Evolutionary conservation across 2,888 invertebrate genomes (phyloP).

Genomic region (Anthrax anthrax): DNA sequence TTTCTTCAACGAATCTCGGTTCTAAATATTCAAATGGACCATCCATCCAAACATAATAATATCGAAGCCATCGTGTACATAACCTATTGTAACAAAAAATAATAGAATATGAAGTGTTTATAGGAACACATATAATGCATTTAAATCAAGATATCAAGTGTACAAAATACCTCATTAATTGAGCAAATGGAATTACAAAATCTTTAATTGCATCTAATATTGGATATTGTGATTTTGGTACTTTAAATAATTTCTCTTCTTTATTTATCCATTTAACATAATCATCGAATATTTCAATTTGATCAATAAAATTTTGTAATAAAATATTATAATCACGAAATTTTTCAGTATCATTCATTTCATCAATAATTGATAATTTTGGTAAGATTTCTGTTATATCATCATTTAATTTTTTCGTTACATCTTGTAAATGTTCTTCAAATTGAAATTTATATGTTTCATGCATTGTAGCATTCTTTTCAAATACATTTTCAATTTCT

Average conservation of each 20-base stretch:
- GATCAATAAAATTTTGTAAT: constrained; percentile 58
- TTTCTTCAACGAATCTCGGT: constrained; percentile 59
- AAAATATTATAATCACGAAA: constrained; percentile 67
- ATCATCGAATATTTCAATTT: constrained; percentile 59
- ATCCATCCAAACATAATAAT: constrained; percentile 79
- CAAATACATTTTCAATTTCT: constrained; percentile 67
- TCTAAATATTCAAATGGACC: constrained; percentile 82
- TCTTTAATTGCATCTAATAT: constrained; percentile 65
- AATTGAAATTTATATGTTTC: constrained; percentile 72
- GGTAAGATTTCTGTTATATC: constrained; percentile 60
- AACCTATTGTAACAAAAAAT: constrained; percentile 20
- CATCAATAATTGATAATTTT: constrained; percentile 60
- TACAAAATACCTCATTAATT: constrained; percentile 51
- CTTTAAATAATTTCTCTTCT: constrained; percentile 72
- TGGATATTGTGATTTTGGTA: constrained; percentile 58
- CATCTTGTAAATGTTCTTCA: constrained; percentile 61
- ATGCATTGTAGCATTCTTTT: constrained; percentile 60
- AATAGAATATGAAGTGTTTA: not conserved
- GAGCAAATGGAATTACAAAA: constrained; percentile 54
- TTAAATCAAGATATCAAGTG: too few species aligned
- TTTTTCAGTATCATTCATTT: constrained; percentile 67
- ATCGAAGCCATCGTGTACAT: constrained; percentile 61
- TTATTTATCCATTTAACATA: constrained; percentile 75
- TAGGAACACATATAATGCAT: too few species aligned
- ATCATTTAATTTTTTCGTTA: constrained; percentile 52